Base-by-base conservation (phyloP, 2,888 invertebrate genomes). In the Chouioia cunea region DNA sequence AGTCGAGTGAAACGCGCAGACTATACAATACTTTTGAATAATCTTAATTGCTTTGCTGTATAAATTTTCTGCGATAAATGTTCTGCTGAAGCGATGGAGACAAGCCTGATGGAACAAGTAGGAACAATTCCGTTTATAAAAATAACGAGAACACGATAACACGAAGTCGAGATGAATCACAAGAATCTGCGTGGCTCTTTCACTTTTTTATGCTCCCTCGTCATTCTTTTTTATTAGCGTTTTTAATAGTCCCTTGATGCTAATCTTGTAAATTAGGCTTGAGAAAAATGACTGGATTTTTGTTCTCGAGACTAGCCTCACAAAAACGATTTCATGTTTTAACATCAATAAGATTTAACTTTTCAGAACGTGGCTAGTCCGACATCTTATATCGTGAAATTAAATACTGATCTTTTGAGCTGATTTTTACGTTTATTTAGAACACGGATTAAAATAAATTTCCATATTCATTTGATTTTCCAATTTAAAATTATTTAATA, bases 251-350 rank as follows among this genome's bases (percentile, higher is more conserved):
- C 20, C 47, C 23, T 15, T 48, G 67, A 71, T 71, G 64, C 47
- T 48, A 71, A 71, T 67, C 71, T 71, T 20, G 44, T 48, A 71
- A 71, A 67, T 71, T 67, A 58, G 36, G 67, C 44, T 18, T 27
- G 56, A 36, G 56, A 62, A 70, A 47, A 65, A 14, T 20, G 44
- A 4, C 12, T n/a, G 6, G 27, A 27, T 4, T 27, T 27, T 27
- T 27, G 3, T 3, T 4, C 27, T 27, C 27, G 27, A 27, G 27
- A 27, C 6, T 27, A 4, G 27, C n/a, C n/a, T n/a, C n/a, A n/a
- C n/a, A n/a, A n/a, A n/a, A n/a, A n/a, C n/a, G n/a, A n/a, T n/a
- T n/a, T n/a, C n/a, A n/a, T n/a, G n/a, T n/a, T n/a, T n/a, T n/a
- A n/a, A n/a, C n/a, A n/a, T n/a, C n/a, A n/a, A n/a, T n/a, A n/a